These are phyloP conservation scores for Drosophila greeni DNA, from an alignment of 2,888 invertebrate species.

Conservation along the genomic window DNA sequence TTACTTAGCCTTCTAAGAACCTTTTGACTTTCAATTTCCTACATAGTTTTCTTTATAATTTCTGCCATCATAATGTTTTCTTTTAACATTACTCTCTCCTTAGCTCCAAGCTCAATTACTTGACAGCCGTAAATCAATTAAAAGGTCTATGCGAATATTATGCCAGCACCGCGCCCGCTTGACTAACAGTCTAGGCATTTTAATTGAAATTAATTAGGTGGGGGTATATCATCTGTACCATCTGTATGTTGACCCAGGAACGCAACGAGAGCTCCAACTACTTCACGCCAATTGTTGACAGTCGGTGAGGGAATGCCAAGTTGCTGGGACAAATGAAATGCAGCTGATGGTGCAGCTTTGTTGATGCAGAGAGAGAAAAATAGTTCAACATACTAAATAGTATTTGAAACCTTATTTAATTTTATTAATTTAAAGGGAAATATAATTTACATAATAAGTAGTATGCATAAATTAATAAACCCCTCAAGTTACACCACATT, in stretches of 20 bases:
- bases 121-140: slow-evolving; percentile 65
- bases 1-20: too few relatives aligned
- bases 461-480: not conserved
- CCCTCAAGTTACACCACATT: not conserved
- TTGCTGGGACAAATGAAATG: slow-evolving; percentile 43
- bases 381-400: too few relatives aligned
- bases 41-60: not conserved
- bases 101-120: slow-evolving; percentile 43
- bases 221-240: too few relatives aligned
- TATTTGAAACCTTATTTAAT: too few relatives aligned
- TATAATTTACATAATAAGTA: not conserved
- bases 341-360: slow-evolving; percentile 19
- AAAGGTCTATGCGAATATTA: slow-evolving; percentile 57
- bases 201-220: slow-evolving; percentile 70
- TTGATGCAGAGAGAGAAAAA: slow-evolving; percentile 3
- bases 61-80: slow-evolving; percentile 36
- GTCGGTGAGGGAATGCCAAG: slow-evolving; percentile 41
- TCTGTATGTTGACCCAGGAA: slow-evolving; percentile 30
- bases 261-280: slow-evolving; percentile 59
- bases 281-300: slow-evolving; percentile 71
- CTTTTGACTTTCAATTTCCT: not conserved
- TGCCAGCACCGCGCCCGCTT: slow-evolving; percentile 18
- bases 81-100: slow-evolving; percentile 24
- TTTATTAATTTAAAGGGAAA: too few relatives aligned
- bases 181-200: slow-evolving; percentile 66